A percentile compares a stretch with the other conserved stretches of the same genome.
These are phyloP conservation scores for Allygus modestus DNA, from an alignment of 2,888 invertebrate species.

Conservation along the genomic window DNA sequence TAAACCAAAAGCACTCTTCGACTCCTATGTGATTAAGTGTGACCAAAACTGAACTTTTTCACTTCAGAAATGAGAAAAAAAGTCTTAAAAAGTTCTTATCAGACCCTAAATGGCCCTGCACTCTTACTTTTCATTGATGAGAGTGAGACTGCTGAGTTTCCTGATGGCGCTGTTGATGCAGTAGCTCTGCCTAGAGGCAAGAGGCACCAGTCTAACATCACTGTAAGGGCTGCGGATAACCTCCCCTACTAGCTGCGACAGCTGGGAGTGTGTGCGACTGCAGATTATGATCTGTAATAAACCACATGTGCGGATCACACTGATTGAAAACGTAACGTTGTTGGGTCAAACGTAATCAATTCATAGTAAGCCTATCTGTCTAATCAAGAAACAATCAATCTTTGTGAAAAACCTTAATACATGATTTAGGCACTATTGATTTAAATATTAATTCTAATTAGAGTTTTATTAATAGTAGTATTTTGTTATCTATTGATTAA, in stretches of 20 bases:
- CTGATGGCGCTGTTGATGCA: conserved; percentile 92
- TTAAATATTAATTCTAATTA: too few species aligned
- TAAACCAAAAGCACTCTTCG: too few species aligned
- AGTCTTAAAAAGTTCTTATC: too few species aligned
- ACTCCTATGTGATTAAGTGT: too few species aligned
- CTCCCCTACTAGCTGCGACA: conserved; percentile 97
- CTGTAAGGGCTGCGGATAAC: conserved; percentile 89
- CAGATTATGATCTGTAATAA: conserved; percentile 90
- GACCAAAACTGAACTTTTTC: too few species aligned
- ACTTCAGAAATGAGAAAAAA: too few species aligned
- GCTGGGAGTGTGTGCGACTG: conserved; percentile 97
- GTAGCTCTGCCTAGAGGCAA: conserved; percentile 94
- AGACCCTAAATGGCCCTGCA: neutral
- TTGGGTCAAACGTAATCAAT: neutral
- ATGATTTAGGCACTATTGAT: too few species aligned
- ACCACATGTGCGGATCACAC: conserved; percentile 24
- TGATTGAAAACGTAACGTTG: neutral
- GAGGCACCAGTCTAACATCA: conserved; percentile 84
- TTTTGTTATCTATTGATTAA: too few species aligned
- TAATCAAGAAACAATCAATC: too few species aligned
- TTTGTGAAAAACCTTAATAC: too few species aligned
- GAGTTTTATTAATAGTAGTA: too few species aligned
- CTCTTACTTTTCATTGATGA: conserved; percentile 92
- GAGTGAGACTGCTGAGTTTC: conserved; percentile 83
- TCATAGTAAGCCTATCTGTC: too few species aligned